These are phyloP conservation scores for Agelas oroides DNA, from an alignment of 37 sponge, comb jelly and placozoan genomes.

Conservation along the genomic window DNA sequence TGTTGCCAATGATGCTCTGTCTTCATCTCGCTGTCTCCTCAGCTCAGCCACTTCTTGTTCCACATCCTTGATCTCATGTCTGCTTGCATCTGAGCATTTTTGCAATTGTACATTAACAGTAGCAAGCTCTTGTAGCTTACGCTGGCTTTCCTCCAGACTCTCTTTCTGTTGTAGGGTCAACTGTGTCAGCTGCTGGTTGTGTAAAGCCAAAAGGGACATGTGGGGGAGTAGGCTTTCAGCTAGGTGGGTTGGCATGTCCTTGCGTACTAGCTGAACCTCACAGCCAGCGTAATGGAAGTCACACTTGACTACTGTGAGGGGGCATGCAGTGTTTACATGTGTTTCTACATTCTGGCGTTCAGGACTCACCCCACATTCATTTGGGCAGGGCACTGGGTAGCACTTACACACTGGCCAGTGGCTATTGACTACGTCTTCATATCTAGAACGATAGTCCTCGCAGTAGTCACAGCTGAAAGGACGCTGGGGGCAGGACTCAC, in stretches of 20 bases:
- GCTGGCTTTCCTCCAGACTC: too few relatives aligned
- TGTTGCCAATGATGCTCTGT: too few relatives aligned
- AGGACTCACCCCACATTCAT: background rate
- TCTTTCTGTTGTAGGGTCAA: too few relatives aligned
- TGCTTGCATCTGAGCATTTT: background rate
- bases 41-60: too few relatives aligned
- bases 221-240: background rate
- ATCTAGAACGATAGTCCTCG: slow-evolving; percentile 10
- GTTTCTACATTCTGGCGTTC: background rate
- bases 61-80: too few relatives aligned
- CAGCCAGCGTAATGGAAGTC: slow-evolving; percentile 2
- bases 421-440: slow-evolving; percentile 26
- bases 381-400: slow-evolving; percentile 37
- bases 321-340: background rate
- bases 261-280: background rate
- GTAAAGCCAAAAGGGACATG: background rate
- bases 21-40: too few relatives aligned
- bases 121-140: background rate
- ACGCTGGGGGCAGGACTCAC: slow-evolving; percentile 5
- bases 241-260: background rate
- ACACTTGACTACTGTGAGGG: background rate
- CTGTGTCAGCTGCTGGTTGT: background rate
- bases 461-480: slow-evolving; percentile 48
- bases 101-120: background rate
- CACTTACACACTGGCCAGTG: slow-evolving; percentile 1